Conservation (phyloP, 2,888 invertebrate genomes). For the Brachypterus glaber region DNA sequence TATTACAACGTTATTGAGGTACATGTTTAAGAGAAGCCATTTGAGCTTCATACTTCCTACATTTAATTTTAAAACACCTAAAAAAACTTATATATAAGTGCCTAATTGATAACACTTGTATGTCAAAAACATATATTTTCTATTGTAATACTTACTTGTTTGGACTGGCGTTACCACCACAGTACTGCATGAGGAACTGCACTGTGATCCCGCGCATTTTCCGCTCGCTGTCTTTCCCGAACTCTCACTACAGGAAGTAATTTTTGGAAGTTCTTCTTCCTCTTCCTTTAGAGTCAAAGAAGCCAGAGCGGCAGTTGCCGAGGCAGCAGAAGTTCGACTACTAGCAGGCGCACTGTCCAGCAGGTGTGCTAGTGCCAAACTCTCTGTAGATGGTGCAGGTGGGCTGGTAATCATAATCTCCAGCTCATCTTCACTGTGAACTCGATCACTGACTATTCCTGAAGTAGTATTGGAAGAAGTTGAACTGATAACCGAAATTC, state of each 20-base stretch:
- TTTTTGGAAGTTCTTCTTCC: conserved; percentile 27
- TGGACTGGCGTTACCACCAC: conserved; percentile 59
- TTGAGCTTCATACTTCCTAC: too few relatives aligned
- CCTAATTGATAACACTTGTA: too few relatives aligned
- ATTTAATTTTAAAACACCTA: too few relatives aligned
- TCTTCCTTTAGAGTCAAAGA: conserved; percentile 36
- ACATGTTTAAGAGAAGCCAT: too few relatives aligned
- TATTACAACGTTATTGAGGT: too few relatives aligned
- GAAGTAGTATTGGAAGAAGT: conserved; percentile 96
- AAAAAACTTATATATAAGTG: too few relatives aligned
- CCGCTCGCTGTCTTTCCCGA: conserved; percentile 47
- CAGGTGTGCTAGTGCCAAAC: conserved; percentile 69
- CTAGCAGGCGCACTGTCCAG: conserved; percentile 56
- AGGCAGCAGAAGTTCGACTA: conserved; percentile 47
- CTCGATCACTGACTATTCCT: conserved; percentile 91
- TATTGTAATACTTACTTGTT: conserved; percentile 35
- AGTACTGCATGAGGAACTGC: conserved; percentile 79
- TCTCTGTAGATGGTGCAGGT: conserved; percentile 79
- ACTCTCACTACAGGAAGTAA: conserved; percentile 47
- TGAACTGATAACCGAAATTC: conserved; percentile 56
- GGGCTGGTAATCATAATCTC: conserved; percentile 79
- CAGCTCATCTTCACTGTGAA: conserved; percentile 89
- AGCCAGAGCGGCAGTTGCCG: conserved; percentile 38
- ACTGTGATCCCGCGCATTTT: conserved; percentile 68
- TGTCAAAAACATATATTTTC: not conserved